Percentiles rank a stretch among this genome's conserved stretches.
These are phyloP conservation scores for Pogonomyrmex barbatus DNA, from an alignment of 1,140 invertebrate species.

Conservation along the genomic window DNA sequence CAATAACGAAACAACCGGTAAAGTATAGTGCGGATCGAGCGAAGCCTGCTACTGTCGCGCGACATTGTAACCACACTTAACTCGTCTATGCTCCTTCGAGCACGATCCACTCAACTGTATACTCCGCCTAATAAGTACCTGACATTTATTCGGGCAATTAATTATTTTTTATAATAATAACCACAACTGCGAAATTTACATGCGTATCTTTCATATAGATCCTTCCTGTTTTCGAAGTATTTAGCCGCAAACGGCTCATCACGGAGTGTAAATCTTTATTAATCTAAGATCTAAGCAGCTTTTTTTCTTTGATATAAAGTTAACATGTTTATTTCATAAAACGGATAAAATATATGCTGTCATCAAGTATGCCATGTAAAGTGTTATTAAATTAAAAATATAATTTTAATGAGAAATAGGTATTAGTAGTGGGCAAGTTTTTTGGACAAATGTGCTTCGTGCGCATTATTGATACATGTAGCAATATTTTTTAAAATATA, in stretches of 20 bases:
- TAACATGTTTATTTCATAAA: background rate
- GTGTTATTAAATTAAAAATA: background rate
- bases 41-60: background rate
- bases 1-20: slow-evolving; percentile 28
- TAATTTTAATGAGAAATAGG: slow-evolving; percentile 8
- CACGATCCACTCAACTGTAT: background rate
- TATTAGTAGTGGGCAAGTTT: background rate
- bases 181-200: background rate
- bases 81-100: slow-evolving; percentile 8
- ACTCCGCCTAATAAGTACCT: background rate
- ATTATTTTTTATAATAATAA: background rate
- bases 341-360: background rate
- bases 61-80: background rate
- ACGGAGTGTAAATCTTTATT: background rate
- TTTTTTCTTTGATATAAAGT: background rate
- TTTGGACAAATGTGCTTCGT: background rate
- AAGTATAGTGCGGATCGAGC: background rate
- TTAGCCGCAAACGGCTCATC: background rate
- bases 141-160: background rate
- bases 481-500: background rate
- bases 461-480: background rate
- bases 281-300: background rate
- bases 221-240: too few relatives aligned
- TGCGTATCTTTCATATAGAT: background rate
- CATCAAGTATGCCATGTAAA: background rate